Base-by-base conservation (phyloP, 2,888 invertebrate genomes). In the Azorinus chamasolen region DNA sequence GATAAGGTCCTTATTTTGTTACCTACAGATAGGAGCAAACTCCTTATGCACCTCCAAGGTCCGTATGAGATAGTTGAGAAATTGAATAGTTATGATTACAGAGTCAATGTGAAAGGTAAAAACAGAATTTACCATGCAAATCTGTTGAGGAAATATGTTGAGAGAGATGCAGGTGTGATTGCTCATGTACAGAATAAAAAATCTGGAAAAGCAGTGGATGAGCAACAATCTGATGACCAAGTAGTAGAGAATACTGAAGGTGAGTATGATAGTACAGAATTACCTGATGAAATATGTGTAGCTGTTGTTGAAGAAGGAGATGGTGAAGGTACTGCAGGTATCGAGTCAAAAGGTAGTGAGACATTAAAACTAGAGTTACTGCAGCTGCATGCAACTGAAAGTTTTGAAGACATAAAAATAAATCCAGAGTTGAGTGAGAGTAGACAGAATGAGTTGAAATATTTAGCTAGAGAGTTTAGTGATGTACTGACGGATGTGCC, bases 1-100 rank as follows among this genome's bases (percentile, higher is more conserved):
- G 83, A 83, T 12, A 64, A 69, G 20, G 83, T 79, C 0, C 48
- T 86, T 12, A 58, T 87, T 0, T 55, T 87, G 16, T 37, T 84
- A 4, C 83, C 84, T 1, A 84, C 84, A 0, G 72, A 84, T 20
- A 16, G 48, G 5, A 85, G 83, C 62, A 86, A 85, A 46, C 57
- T 78, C 10, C 57, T 76, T 2, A 61, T 80, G 55, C 73, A 74
- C 20, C 80, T 74, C 78, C 69, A 72, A 27, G 76, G 79, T 22
- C 79, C 72, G 54, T 64, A 22, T 18, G 10, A 55, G 66, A 18
- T 57, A 45, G 39, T 51, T 51, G 16, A 50, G 16, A 32, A 39
- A 48, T 5, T 63, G 59, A 51, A 32, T 53, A 5, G 24, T 41
- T 16, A 71, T 18, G 58, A 80, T 53, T 81, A 76, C 48, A 51